A percentile compares a stretch with the other conserved stretches of the same genome.
Evolutionary conservation across 1,140 invertebrate genomes (phyloP).

Genomic region (Pachypsylla venusta): DNA sequence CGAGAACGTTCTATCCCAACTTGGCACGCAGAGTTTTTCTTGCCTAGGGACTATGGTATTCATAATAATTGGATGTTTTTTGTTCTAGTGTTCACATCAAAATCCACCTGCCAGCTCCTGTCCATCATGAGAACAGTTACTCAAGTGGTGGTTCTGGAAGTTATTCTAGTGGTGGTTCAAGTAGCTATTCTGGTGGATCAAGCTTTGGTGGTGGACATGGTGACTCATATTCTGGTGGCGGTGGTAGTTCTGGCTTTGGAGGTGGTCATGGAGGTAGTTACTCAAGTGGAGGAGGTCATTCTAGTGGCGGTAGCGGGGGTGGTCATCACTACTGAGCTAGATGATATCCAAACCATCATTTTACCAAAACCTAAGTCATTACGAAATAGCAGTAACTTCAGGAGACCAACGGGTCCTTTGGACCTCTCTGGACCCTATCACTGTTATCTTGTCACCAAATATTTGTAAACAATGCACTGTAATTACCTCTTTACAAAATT

Average conservation of each 20-base stretch:
- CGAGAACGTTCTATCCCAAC: too few species aligned
- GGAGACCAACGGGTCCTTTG: neutral
- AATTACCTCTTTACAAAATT: too few species aligned
- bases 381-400: neutral
- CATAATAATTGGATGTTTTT: too few species aligned
- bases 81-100: conserved; percentile 5
- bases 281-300: neutral
- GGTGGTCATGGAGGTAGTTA: neutral
- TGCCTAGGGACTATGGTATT: too few species aligned
- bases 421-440: neutral
- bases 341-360: neutral
- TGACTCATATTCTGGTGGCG: neutral
- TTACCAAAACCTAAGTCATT: conserved; percentile 7
- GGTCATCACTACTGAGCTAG: neutral
- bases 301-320: neutral
- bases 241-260: neutral
- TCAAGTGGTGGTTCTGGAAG: conserved; percentile 8
- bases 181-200: neutral
- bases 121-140: neutral
- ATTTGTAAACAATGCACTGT: too few species aligned
- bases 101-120: neutral
- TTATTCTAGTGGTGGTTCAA: neutral
- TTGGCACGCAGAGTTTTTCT: too few species aligned
- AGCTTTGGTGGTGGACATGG: neutral
- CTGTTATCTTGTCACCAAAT: neutral